Evolutionary conservation across 2,888 invertebrate genomes (phyloP).

Genomic region (Allolobophora icterica): DNA sequence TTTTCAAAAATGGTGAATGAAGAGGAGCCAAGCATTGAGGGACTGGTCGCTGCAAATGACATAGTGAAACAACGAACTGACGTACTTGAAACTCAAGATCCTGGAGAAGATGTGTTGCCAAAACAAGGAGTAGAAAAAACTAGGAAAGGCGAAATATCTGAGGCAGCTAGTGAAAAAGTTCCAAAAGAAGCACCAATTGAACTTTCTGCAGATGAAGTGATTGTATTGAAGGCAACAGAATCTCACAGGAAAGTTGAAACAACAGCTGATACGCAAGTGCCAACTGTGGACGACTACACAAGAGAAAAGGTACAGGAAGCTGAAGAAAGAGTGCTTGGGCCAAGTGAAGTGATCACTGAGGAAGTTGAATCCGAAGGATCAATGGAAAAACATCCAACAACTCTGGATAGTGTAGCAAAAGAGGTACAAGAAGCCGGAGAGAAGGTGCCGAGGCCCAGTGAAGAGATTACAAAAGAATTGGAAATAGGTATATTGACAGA

Average conservation of each 20-base stretch:
- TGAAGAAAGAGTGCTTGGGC: background rate
- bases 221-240: background rate
- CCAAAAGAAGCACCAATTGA: background rate
- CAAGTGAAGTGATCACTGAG: background rate
- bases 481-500: background rate
- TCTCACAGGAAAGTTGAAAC: background rate
- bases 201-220: background rate
- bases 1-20: too few species aligned
- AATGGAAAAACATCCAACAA: too few species aligned
- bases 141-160: too few species aligned
- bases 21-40: too few species aligned
- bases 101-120: too few species aligned
- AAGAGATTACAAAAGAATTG: background rate
- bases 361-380: background rate
- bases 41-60: too few species aligned
- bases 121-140: too few species aligned
- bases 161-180: background rate
- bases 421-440: background rate
- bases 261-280: background rate
- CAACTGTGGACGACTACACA: background rate
- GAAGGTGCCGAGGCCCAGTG: background rate
- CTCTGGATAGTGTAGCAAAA: too few species aligned
- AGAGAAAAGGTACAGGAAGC: background rate
- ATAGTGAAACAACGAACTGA: too few species aligned
- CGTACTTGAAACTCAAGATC: too few species aligned